Base-by-base conservation (phyloP, 2,888 invertebrate species). In the Rotaria magnacalcarata region DNA sequence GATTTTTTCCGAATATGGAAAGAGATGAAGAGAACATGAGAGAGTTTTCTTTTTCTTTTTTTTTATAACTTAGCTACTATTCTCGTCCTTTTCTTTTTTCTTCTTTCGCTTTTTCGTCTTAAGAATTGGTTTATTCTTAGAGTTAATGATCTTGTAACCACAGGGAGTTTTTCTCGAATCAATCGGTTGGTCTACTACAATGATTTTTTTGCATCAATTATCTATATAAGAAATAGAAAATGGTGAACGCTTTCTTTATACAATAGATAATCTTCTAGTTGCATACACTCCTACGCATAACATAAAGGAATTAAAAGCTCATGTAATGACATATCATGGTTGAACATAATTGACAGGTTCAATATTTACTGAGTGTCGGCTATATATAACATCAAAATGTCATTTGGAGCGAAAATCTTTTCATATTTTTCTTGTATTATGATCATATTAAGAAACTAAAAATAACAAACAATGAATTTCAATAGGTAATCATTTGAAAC, bases 141-240 rank as follows among this genome's bases (percentile, higher is more conserved):
- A 19, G 5, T 34, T 34, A 67, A 67, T 27, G 67, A 67, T 67
- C 34, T 67, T 67, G 5, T 67, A 67, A 41, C 67, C 67, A 34
- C 67, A 67, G 67, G 67, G 34, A 67, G 34, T 67, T 34, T 67
- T 34, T 67, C 19, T 27, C 19, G 14, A 67, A 67, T 5, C 34
- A 34, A 67, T 67, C 67, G 34, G 67, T 67, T 67, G 11, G 67
- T 67, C 67, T 67, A 67, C 34, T 34, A 6, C 2, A 41, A 67
- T 67, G 67, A 67, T 67, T 34, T 67, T 67, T 67, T 34, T 34
- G 16, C 16, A 67, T 67, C 67, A 67, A 67, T 67, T 67, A 67
- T 67, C 67, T 41, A 41, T 67, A 24, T 56, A 24, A 56, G 56
- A 56, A 56, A 19, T 19, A 67, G 34, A 67, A 67, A 34, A 34